Evolutionary conservation across 2,888 invertebrate species (phyloP).

Genomic region (Drosophila seclusa): DNA sequence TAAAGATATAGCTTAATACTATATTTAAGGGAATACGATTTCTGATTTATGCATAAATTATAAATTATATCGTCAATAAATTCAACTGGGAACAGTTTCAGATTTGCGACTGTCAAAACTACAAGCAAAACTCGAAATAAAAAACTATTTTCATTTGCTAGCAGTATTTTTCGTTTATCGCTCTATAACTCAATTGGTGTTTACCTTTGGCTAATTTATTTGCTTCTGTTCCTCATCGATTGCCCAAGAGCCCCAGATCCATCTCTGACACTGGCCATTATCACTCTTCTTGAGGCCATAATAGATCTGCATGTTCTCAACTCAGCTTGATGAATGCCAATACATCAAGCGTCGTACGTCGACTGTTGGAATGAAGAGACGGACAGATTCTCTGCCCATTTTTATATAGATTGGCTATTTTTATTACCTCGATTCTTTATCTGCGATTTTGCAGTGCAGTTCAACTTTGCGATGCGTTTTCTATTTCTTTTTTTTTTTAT

Average conservation of each 20-base stretch:
- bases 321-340: constrained; percentile 54
- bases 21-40: neutral
- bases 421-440: constrained; percentile 72
- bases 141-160: neutral
- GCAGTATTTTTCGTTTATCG: neutral
- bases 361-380: constrained; percentile 33
- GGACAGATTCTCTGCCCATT: constrained; percentile 38
- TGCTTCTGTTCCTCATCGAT: constrained; percentile 5
- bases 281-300: constrained; percentile 7
- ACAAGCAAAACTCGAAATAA: neutral
- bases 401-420: constrained; percentile 65
- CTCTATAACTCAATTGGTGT: constrained; percentile 2
- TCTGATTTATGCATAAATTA: neutral
- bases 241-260: neutral
- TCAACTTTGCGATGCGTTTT: constrained; percentile 47
- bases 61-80: no score
- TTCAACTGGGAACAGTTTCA: neutral
- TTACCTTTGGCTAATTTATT: constrained; percentile 3
- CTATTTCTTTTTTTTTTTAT: constrained; percentile 3
- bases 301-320: constrained; percentile 36
- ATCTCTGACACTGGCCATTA: constrained; percentile 12
- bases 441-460: constrained; percentile 68
- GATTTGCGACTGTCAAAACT: neutral
- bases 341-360: constrained; percentile 33
- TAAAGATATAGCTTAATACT: neutral